Base-by-base conservation (phyloP, 2,797 vertebrate species). In the Paramormyrops hopkinsi region DNA sequence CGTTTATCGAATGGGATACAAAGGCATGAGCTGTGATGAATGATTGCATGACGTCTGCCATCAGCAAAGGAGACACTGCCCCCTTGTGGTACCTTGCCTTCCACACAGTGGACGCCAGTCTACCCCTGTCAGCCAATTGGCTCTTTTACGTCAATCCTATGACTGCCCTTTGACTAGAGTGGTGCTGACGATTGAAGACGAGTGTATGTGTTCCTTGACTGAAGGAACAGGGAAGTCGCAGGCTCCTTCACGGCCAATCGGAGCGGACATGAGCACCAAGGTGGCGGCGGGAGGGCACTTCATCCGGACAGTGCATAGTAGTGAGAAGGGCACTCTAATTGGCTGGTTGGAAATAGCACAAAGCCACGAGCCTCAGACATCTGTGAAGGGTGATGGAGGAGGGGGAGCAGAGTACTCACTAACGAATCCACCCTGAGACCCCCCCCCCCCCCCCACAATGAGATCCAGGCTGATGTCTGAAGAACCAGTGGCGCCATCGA, bases 401-500 rank as follows among this genome's bases (percentile, higher is more conserved):
- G 37, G 73, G 69, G 88, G 88, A 90, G 92, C 89, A 90, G 91
- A 93, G 90, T 83, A 88, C 91, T 92, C 91, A 91, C 88, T 89
- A 90, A 94, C 94, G 93, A 94, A 94, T 94, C 92, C 92, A 54
- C 92, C 93, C 93, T 89, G 94, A 54, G 29, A 95, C 94, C 88
- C 69, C 12, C 51, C 48, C 29, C 9, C 19, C 25, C 46, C 7
- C 44, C 53, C 62, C 3, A 33, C 9, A 92, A 25, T 62, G 91
- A 92, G 92, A 92, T 89, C 90, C 85, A 46, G 88, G 90, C 73
- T 91, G 91, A 91, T 90, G 44, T 46, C 41, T 50, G 46, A 48
- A 84, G n/a, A n/a, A 46, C 11, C 76, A 44, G n/a, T 90, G 83
- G 11, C 91, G 91, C 88, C 90, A 94, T 94, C 91, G 90, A 89